These are phyloP conservation scores for Rhinolophus ferrumequinum DNA, from an alignment of 2,113 vertebrate genomes.

Conservation along the genomic window DNA sequence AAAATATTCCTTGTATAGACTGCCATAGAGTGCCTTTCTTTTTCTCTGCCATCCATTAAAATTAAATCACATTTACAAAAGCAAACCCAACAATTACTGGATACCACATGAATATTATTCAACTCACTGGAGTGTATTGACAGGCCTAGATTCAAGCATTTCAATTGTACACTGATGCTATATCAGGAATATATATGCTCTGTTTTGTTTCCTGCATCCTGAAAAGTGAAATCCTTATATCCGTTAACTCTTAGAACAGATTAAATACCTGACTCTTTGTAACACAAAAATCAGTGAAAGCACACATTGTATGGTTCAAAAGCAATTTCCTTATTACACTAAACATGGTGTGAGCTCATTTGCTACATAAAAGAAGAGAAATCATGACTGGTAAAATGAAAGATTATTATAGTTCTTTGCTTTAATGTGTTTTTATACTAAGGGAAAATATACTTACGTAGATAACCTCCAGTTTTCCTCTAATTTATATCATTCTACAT, in stretches of 20 bases:
- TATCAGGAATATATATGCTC: background rate
- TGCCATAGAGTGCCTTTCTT: background rate
- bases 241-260: background rate
- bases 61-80: background rate
- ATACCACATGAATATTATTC: background rate
- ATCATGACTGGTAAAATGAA: background rate
- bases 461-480: background rate
- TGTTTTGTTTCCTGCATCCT: background rate
- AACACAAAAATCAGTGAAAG: background rate
- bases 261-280: background rate
- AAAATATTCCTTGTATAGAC: background rate
- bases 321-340: background rate
- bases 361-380: constrained; percentile 45
- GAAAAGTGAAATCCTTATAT: background rate
- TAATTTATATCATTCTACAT: constrained; percentile 20
- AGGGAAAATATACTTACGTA: background rate
- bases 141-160: background rate
- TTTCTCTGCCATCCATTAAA: background rate
- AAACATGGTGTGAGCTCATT: background rate
- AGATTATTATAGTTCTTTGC: constrained; percentile 51
- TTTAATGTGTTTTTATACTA: constrained; percentile 46
- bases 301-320: background rate
- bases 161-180: background rate
- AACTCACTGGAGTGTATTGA: background rate
- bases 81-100: background rate